Base-by-base conservation (phyloP, 2,888 invertebrate genomes). In the Lochmaea capreae region DNA sequence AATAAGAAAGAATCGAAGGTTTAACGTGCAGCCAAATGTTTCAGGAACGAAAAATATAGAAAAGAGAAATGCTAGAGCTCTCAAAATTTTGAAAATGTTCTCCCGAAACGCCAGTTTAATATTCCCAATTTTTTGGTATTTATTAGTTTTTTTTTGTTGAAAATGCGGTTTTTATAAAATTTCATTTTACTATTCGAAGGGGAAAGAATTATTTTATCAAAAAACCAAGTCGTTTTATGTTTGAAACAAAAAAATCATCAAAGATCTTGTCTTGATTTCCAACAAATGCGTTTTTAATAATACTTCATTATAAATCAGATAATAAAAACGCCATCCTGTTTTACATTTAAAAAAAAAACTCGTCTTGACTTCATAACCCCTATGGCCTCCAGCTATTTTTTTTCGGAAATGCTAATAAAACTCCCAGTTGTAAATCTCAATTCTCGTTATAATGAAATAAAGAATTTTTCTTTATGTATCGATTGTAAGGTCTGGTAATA, bases 401-500 rank as follows among this genome's bases (percentile, higher is more conserved):
- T 49, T 58, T 12, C 22, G 12, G 6, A 58, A 58, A 58, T 58
- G 58, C 58, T 58, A 58, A 58, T 58, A 58, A 58, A 58, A 2
- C 12, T 58, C 18, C 22, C 6, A 58, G 58, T 58, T 58, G 14
- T 58, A 26, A 58, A 58, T 26, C 22, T 58, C 49, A 49, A 49
- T 49, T 49, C 26, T 58, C 58, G 12, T 5, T 26, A 58, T 58
- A 26, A 61, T 61, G 14, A 5, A 39, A 61, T 39, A 61, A 61
- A 61, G 1, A 61, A 42, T n/a, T 61, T 16, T 61, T 61, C 16
- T 42, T 61, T 61, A 16, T 42, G n/a, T 61, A 61, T 39, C 61
- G 61, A 61, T 61, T 61, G 61, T 65, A 16, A 65, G 46, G 46
- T 46, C 46, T 46, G 22, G 65, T 46, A 65, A 65, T 65, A 49